These are phyloP conservation scores for Melanotaenia pygmaea DNA, from an alignment of 2,797 vertebrate species.

Conservation along the genomic window DNA sequence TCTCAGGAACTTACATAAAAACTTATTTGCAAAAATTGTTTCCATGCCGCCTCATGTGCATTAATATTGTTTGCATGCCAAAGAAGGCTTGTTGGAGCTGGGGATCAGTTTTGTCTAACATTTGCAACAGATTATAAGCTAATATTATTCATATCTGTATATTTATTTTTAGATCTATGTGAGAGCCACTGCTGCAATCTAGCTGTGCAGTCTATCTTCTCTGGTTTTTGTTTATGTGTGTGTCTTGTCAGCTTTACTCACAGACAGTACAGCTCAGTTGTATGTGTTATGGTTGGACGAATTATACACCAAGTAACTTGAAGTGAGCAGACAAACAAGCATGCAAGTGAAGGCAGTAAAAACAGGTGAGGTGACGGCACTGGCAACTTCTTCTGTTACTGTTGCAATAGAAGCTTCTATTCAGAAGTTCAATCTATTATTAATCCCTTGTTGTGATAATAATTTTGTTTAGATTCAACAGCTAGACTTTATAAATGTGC, in stretches of 20 bases:
- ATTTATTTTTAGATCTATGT: neutral
- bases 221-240: neutral
- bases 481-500: neutral
- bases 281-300: too few relatives aligned
- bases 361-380: neutral
- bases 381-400: neutral
- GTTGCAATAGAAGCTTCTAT: neutral
- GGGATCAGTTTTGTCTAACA: neutral
- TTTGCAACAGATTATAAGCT: neutral
- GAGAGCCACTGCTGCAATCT: neutral
- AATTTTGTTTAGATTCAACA: neutral
- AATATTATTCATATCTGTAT: neutral
- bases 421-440: neutral
- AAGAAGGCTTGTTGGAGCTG: neutral
- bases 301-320: neutral
- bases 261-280: neutral
- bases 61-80: neutral
- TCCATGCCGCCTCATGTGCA: neutral
- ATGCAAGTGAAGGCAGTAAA: neutral
- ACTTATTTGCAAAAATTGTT: neutral
- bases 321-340: neutral
- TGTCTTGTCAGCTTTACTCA: neutral
- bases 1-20: neutral
- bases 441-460: neutral
- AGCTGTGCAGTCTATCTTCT: neutral